A percentile compares a stretch with the other conserved stretches of the same genome.
Conservation (phyloP, 2,888 invertebrate species). For the Dolomedes plantarius region DNA sequence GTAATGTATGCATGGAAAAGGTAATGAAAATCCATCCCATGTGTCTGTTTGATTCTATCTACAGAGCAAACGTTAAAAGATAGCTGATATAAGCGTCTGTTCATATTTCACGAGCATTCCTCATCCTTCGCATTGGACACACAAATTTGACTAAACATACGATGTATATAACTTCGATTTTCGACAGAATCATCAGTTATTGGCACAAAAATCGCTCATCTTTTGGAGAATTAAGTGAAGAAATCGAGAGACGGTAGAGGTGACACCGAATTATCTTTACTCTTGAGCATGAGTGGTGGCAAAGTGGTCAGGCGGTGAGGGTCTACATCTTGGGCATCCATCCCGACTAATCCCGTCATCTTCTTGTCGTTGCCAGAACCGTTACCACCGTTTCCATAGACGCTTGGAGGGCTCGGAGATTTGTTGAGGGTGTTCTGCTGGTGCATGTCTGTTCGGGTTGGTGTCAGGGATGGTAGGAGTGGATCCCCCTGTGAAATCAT, state of each 20-base stretch:
- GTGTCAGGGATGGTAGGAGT: constrained; percentile 35
- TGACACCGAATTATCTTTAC: constrained; percentile 64
- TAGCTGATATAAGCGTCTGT: too few relatives aligned
- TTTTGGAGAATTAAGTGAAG: constrained; percentile 59
- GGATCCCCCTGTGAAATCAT: constrained; percentile 65
- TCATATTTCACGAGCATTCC: too few relatives aligned
- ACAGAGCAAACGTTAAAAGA: too few relatives aligned
- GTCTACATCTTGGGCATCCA: constrained; percentile 47
- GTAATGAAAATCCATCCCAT: too few relatives aligned
- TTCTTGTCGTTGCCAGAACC: constrained; percentile 46
- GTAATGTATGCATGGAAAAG: too few relatives aligned
- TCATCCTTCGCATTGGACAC: too few relatives aligned
- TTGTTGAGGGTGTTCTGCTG: constrained; percentile 33
- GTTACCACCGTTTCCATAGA: constrained; percentile 18
- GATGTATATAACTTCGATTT: too few relatives aligned
- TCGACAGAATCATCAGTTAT: too few relatives aligned
- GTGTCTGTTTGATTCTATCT: too few relatives aligned
- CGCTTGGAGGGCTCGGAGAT: constrained; percentile 49
- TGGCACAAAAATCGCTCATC: too few relatives aligned
- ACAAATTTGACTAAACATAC: too few relatives aligned
- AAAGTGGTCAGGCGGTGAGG: constrained; percentile 58
- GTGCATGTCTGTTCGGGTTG: constrained; percentile 43
- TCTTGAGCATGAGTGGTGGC: constrained; percentile 63
- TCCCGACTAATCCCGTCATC: constrained; percentile 28
- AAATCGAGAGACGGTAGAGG: constrained; percentile 68